Base-by-base conservation (phyloP, 2,113 vertebrate species). In the Larimichthys polyactis region DNA sequence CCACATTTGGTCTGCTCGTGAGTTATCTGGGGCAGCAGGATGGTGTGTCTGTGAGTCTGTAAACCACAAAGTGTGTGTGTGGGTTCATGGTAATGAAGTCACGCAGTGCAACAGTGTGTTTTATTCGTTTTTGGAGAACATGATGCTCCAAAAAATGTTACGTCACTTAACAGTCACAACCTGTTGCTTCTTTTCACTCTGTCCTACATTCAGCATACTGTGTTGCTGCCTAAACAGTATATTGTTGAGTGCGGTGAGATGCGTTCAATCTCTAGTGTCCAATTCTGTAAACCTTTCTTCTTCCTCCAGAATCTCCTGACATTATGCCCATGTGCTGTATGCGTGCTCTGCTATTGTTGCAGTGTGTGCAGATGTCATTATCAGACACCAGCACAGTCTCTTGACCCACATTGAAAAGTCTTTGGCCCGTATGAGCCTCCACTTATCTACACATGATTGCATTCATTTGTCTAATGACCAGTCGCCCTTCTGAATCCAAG, bases 381-480 rank as follows among this genome's bases (percentile, higher is more conserved):
- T 90, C 71, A 83, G 57, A 72, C 73, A 84, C 64, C 74, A 68
- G 83, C 66, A 49, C 59, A 44, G 76, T 71, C 77, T 57, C 85
- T 52, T 90, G 87, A 90, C 85, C 86, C 77, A 77, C 57, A 90
- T 69, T 86, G 75, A 80, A 77, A 54, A 82, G 62, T 77, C 79
- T 80, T 54, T 84, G 73, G 76, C 79, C 84, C 54, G 4, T 74
- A 51, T 43, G 62, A 87, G 73, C 74, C 77, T 76, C 83, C 71
- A 85, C 86, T 91, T 83, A 88, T 87, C 48, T 72, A 57, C 86
- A 84, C 88, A 85, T 81, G 77, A 90, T 87, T 86, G 84, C 77
- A 48, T 86, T 88, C 64, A 89, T 89, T 87, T 72, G 64, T 82
- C 79, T 91, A 89, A 92, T 93, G 90, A 89, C 82, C 82, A 71